These are phyloP conservation scores for Limnephilus marmoratus DNA, from an alignment of 2,888 invertebrate genomes.

Conservation along the genomic window DNA sequence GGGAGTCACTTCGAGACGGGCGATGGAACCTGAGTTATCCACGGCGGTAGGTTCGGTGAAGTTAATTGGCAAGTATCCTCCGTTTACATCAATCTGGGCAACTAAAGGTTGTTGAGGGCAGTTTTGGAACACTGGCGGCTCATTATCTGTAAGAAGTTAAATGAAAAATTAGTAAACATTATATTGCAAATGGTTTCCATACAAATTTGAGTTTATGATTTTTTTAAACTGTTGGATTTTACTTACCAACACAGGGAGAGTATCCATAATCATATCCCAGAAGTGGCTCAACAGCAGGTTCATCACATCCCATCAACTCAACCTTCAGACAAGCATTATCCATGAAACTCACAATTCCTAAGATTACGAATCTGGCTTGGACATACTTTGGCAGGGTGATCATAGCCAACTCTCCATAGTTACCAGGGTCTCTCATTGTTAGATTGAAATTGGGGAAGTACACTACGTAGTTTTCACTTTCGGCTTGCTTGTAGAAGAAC, in stretches of 20 bases:
- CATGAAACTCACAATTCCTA: conserved; percentile 97
- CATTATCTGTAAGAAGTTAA: conserved; percentile 83
- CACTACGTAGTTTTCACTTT: conserved; percentile 95
- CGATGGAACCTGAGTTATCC: conserved; percentile 97
- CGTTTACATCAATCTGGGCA: conserved; percentile 91
- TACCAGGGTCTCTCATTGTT: conserved; percentile 96
- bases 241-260: conserved; percentile 91
- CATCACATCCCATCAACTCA: conserved; percentile 97
- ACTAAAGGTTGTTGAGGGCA: conserved; percentile 95
- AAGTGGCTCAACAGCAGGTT: conserved; percentile 88
- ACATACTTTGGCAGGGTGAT: conserved; percentile 96
- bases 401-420: conserved; percentile 97
- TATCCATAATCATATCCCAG: conserved; percentile 95
- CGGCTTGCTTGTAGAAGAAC: conserved; percentile 97
- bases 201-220: background rate
- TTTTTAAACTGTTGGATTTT: conserved; percentile 9
- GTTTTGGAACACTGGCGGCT: conserved; percentile 97
- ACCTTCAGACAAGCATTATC: conserved; percentile 97
- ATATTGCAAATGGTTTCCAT: background rate
- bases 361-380: conserved; percentile 94
- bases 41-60: conserved; percentile 95
- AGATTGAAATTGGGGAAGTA: conserved; percentile 98
- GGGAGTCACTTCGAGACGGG: conserved; percentile 94
- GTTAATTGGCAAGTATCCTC: conserved; percentile 93
- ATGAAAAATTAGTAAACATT: conserved; percentile 1